These are phyloP conservation scores for Philereme vetulata DNA, from an alignment of 2,888 invertebrate genomes.

Conservation along the genomic window DNA sequence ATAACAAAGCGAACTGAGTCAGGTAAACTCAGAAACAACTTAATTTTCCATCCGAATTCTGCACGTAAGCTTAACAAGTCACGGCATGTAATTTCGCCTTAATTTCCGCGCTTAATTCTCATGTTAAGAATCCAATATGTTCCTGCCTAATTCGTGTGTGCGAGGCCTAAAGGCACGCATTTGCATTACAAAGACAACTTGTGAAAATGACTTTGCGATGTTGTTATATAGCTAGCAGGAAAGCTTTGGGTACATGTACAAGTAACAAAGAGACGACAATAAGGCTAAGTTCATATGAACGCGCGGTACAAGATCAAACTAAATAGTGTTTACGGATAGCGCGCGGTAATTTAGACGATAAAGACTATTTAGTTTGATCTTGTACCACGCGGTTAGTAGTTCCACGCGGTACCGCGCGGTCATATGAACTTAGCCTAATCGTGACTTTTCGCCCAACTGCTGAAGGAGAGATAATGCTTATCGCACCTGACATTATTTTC, in stretches of 20 bases:
- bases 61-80: slow-evolving; percentile 31
- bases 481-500: too few species aligned
- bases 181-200: slow-evolving; percentile 69
- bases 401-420: too few species aligned
- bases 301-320: too few species aligned
- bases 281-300: too few species aligned
- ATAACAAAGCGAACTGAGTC: slow-evolving; percentile 13
- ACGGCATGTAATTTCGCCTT: slow-evolving; percentile 38
- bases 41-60: slow-evolving; percentile 33
- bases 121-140: slow-evolving; percentile 51
- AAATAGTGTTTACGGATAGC: too few species aligned
- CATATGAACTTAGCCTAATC: too few species aligned
- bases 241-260: background rate
- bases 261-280: slow-evolving; percentile 8
- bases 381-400: too few species aligned
- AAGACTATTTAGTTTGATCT: too few species aligned
- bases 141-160: slow-evolving; percentile 32
- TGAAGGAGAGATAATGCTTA: too few species aligned
- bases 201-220: slow-evolving; percentile 56
- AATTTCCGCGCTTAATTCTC: slow-evolving; percentile 42
- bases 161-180: slow-evolving; percentile 41
- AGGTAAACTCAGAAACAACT: slow-evolving; percentile 26
- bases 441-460: slow-evolving; percentile 2
- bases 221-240: background rate
- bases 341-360: too few species aligned